Evolutionary conservation across 2,888 invertebrate genomes (phyloP).

Genomic region (Eupithecia vulgata): DNA sequence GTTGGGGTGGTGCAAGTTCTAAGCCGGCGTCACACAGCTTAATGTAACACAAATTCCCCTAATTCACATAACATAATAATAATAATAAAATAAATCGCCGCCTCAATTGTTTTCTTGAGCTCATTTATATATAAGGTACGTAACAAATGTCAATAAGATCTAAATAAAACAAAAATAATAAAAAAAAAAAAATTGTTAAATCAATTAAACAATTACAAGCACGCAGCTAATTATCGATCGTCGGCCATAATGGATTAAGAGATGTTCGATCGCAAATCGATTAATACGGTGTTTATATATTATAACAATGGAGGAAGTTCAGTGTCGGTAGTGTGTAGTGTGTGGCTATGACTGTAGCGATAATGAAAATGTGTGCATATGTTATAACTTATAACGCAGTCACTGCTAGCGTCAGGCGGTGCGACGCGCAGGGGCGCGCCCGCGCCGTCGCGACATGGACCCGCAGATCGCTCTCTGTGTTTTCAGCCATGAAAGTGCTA

Average conservation of each 20-base stretch:
- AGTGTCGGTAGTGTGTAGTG: constrained; percentile 24
- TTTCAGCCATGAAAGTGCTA: no score
- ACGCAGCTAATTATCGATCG: constrained; percentile 9
- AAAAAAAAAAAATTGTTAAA: constrained; percentile 9
- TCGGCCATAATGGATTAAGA: neutral
- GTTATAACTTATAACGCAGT: no score
- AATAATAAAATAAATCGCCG: no score
- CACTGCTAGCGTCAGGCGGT: no score
- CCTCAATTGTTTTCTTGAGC: neutral
- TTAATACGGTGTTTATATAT: constrained; percentile 28
- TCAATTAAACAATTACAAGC: constrained; percentile 19
- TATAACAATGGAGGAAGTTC: constrained; percentile 30
- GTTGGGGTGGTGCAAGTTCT: no score
- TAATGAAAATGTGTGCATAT: neutral
- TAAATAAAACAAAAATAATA: constrained; percentile 21
- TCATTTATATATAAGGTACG: neutral
- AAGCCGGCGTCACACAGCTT: no score
- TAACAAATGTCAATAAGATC: constrained; percentile 1
- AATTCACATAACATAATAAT: no score
- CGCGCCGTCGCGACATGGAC: no score
- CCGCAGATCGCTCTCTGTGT: no score
- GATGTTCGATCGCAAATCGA: constrained; percentile 12
- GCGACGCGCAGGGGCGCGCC: no score
- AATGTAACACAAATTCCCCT: no score
- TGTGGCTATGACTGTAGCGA: constrained; percentile 17